Evolutionary conservation across 1,140 invertebrate genomes (phyloP).

Genomic region (Fopius arisanus): DNA sequence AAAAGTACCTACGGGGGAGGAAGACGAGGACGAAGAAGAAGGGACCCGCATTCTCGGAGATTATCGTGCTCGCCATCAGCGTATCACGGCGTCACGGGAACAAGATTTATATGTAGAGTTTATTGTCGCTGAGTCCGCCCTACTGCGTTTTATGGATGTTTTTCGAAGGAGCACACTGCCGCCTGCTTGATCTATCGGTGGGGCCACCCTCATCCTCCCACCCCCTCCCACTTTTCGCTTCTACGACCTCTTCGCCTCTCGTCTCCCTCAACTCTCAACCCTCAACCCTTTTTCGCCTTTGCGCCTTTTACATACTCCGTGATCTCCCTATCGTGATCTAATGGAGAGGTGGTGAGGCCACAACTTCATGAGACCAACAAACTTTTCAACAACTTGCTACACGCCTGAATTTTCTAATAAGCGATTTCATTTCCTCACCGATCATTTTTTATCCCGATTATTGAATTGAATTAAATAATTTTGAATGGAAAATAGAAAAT

Average conservation of each 20-base stretch:
- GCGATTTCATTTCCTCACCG: too few species aligned
- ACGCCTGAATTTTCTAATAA: too few species aligned
- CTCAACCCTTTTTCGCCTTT: conserved; percentile 36
- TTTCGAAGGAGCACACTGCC: conserved; percentile 65
- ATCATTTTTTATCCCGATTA: too few species aligned
- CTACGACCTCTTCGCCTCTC: conserved; percentile 30
- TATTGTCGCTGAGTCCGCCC: conserved; percentile 67
- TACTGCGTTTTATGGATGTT: conserved; percentile 67
- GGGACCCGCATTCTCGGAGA: conserved; percentile 65
- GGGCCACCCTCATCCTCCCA: conserved; percentile 48
- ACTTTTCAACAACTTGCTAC: too few species aligned
- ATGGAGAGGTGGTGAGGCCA: conserved; percentile 39
- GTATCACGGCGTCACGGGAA: conserved; percentile 65
- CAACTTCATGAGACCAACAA: neutral
- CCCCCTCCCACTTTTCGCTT: conserved; percentile 26
- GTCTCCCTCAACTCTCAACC: conserved; percentile 30
- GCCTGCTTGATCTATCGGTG: conserved; percentile 63
- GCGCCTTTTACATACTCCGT: conserved; percentile 32
- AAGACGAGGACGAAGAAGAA: conserved; percentile 40
- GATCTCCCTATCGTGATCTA: conserved; percentile 35
- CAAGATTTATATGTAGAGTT: conserved; percentile 67
- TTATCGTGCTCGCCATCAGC: conserved; percentile 67
- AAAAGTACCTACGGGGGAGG: neutral
- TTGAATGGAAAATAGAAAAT: too few species aligned
- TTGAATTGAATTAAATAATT: too few species aligned